These are phyloP conservation scores for Physella acuta DNA, from an alignment of 1,140 invertebrate species.

Conservation along the genomic window DNA sequence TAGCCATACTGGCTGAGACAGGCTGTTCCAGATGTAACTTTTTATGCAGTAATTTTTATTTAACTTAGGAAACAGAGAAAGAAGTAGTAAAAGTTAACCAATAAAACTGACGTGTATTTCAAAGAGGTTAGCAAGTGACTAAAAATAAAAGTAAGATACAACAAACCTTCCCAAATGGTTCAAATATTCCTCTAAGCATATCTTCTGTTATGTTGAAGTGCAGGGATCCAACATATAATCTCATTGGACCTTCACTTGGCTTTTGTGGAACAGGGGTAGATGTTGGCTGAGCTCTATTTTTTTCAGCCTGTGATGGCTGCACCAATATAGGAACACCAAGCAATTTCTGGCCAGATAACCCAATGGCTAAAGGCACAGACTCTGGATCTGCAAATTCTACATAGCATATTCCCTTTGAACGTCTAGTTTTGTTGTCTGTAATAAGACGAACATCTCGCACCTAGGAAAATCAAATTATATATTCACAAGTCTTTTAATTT, in stretches of 20 bases:
- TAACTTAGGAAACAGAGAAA: neutral
- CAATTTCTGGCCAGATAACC: conserved; percentile 91
- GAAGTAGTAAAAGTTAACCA: too few species aligned
- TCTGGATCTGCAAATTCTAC: conserved; percentile 98
- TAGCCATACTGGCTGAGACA: too few species aligned
- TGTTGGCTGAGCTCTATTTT: conserved; percentile 81
- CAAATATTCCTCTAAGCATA: conserved; percentile 97
- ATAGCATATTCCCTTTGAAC: conserved; percentile 99
- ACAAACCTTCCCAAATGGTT: conserved; percentile 90
- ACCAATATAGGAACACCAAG: conserved; percentile 97
- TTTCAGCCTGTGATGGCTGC: conserved; percentile 97
- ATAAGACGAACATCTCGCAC: conserved; percentile 95
- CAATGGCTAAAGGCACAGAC: conserved; percentile 94
- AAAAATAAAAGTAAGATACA: too few species aligned
- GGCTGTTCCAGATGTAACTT: too few species aligned
- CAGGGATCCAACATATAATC: conserved; percentile 94
- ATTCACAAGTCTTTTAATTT: neutral
- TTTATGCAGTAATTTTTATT: too few species aligned
- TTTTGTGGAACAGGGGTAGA: conserved; percentile 45
- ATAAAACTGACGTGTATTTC: too few species aligned
- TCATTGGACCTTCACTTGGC: conserved; percentile 80
- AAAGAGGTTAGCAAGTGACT: too few species aligned
- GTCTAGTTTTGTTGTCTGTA: conserved; percentile 96
- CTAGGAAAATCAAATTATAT: conserved; percentile 47
- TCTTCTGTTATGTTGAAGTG: conserved; percentile 99